Conservation (phyloP, 2,888 invertebrate species). For the Agrochola lychnidis region DNA sequence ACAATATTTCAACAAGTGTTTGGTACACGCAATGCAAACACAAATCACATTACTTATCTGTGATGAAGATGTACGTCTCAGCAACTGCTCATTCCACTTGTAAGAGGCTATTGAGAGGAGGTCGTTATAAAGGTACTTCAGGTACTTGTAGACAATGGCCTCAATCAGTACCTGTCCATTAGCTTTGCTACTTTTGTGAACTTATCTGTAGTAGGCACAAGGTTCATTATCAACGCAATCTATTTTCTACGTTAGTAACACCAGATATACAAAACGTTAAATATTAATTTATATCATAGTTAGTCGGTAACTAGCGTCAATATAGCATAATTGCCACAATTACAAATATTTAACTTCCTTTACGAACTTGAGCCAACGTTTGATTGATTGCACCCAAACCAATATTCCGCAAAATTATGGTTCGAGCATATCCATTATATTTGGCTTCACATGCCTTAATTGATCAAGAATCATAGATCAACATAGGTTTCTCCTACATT, state of each 20-base stretch:
- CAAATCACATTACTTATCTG: background rate
- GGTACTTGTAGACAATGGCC: slow-evolving; percentile 37
- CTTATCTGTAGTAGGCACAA: background rate
- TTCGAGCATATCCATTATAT: background rate
- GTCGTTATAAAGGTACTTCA: slow-evolving; percentile 22
- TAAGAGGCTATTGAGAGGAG: background rate
- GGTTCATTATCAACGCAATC: background rate
- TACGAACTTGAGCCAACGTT: background rate
- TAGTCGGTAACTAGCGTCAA: background rate
- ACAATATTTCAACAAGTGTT: background rate
- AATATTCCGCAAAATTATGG: background rate
- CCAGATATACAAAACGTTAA: background rate
- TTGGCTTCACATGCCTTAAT: background rate
- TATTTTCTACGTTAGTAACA: background rate
- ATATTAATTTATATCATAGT: background rate
- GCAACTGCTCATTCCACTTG: slow-evolving; percentile 4
- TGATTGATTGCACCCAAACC: background rate
- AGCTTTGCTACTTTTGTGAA: slow-evolving; percentile 14
- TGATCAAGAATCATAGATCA: background rate
- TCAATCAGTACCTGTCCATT: slow-evolving; percentile 22
- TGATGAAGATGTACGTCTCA: slow-evolving; percentile 4
- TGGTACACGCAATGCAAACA: slow-evolving; percentile 3
- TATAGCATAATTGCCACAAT: background rate
- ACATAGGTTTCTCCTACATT: background rate
- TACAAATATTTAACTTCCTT: background rate